phyloP scores from a whole-genome alignment of 2,113 vertebrate species.

The Xenopus borealis region DNA sequence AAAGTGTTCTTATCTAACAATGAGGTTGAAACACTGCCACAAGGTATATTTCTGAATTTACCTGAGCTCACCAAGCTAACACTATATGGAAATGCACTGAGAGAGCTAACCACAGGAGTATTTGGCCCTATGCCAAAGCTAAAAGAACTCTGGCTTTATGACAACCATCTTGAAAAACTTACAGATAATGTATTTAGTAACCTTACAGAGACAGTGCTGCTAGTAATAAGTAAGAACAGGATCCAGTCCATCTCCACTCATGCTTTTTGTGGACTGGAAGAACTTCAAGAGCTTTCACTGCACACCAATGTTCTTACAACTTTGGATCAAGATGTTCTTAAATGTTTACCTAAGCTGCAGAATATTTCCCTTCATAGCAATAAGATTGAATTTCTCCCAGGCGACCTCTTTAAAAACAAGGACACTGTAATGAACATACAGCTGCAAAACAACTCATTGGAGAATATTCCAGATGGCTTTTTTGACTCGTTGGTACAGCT shows the following conservation, averaged over 20 bases:
- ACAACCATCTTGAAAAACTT: conserved; percentile 76
- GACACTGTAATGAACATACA: conserved; percentile 67
- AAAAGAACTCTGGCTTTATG: conserved; percentile 82
- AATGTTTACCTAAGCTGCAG: conserved; percentile 67
- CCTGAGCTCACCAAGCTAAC: conserved; percentile 73
- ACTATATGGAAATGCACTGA: conserved; percentile 77
- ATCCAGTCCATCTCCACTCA: conserved; percentile 65
- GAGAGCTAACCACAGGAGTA: conserved; percentile 62
- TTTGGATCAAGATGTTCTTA: conserved; percentile 67
- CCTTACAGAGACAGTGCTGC: conserved; percentile 73
- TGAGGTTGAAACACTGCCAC: conserved; percentile 69
- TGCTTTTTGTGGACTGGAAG: conserved; percentile 72
- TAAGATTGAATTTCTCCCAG: conserved; percentile 67
- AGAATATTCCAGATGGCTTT: conserved; percentile 68
- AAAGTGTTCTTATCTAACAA: conserved; percentile 86
- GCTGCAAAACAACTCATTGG: conserved; percentile 77
- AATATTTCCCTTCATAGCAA: conserved; percentile 88
- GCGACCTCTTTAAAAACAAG: conserved; percentile 66
- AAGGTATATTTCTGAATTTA: conserved; percentile 75
- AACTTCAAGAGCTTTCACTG: conserved; percentile 79
- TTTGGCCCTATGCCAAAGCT: conserved; percentile 77
- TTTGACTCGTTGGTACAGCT: conserved; percentile 67
- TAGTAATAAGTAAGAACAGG: conserved; percentile 82
- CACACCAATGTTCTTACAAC: conserved; percentile 75
- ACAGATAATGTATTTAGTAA: conserved; percentile 73